phyloP scores from a whole-genome alignment of 2,797 vertebrate genomes.

The Spondyliosoma cantharus region DNA sequence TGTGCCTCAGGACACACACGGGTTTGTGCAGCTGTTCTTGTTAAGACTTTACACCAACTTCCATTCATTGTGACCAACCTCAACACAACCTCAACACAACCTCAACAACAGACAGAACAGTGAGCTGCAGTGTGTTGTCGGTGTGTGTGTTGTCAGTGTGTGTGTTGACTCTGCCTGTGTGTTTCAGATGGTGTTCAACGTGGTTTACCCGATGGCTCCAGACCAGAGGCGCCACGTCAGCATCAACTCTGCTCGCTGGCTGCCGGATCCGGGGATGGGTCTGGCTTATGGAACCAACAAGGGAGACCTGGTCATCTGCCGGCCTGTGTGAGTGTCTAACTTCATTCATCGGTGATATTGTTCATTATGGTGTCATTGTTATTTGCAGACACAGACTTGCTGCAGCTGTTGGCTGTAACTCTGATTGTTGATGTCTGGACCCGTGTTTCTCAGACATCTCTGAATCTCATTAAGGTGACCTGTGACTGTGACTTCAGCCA shows the following conservation, averaged over 20 bases:
- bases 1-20: too few relatives aligned
- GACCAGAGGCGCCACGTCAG: slow-evolving; percentile 98
- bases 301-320: slow-evolving; percentile 98
- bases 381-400: not conserved
- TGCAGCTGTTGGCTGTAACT: not conserved
- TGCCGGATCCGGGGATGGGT: slow-evolving; percentile 96
- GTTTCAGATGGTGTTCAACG: slow-evolving; percentile 94
- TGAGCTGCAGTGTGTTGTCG: too few relatives aligned
- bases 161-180: not conserved
- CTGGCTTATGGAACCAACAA: slow-evolving; percentile 99
- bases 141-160: too few relatives aligned
- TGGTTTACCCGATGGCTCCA: slow-evolving; percentile 98
- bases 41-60: too few relatives aligned
- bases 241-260: slow-evolving; percentile 98
- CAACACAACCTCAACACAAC: too few relatives aligned
- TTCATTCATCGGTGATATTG: not conserved
- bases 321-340: slow-evolving; percentile 93
- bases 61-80: too few relatives aligned
- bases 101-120: too few relatives aligned
- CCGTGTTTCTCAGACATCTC: not conserved
- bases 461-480: not conserved
- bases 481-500: too few relatives aligned
- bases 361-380: not conserved
- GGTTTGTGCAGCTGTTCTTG: too few relatives aligned
- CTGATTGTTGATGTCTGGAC: not conserved